phyloP scores from a whole-genome alignment of 2,888 invertebrate genomes.

The Acanthococcus lagerstroemiae region DNA sequence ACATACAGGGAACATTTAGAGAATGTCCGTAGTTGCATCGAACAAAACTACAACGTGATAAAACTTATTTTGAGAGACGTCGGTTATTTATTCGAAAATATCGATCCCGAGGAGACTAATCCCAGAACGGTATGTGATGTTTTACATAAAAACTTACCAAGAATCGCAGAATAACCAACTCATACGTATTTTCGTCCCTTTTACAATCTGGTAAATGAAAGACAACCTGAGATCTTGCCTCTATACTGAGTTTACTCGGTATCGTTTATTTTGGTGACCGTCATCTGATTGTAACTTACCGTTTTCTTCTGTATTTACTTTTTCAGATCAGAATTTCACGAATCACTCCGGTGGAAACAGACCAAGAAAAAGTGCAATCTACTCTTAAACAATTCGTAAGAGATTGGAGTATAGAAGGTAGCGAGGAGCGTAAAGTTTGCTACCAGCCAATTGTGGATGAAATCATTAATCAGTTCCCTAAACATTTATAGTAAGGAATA shows the following conservation, averaged over 20 bases:
- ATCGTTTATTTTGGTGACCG: no score
- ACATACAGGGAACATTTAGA: slow-evolving; percentile 67
- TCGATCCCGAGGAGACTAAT: slow-evolving; percentile 25
- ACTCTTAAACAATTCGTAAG: slow-evolving; percentile 92
- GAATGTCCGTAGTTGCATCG: slow-evolving; percentile 63
- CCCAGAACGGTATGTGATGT: slow-evolving; percentile 18
- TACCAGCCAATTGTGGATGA: slow-evolving; percentile 84
- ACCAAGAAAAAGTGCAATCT: slow-evolving; percentile 62
- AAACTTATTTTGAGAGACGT: slow-evolving; percentile 67
- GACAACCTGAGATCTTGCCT: no score
- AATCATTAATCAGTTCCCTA: slow-evolving; percentile 61
- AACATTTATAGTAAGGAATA: slow-evolving; percentile 42
- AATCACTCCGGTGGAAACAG: slow-evolving; percentile 32
- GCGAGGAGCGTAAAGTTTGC: slow-evolving; percentile 69
- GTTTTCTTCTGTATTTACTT: neutral
- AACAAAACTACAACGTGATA: slow-evolving; percentile 54
- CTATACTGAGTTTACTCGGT: no score
- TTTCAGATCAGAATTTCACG: slow-evolving; percentile 17
- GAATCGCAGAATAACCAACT: neutral
- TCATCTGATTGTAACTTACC: no score
- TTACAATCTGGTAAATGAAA: neutral
- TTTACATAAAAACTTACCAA: neutral
- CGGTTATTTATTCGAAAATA: slow-evolving; percentile 76
- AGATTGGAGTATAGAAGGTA: slow-evolving; percentile 87
- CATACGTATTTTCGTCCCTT: neutral